Percentiles rank a stretch among this genome's conserved stretches.
These are phyloP conservation scores for Coenonympha arcania DNA, from an alignment of 2,888 invertebrate genomes.

Conservation along the genomic window DNA sequence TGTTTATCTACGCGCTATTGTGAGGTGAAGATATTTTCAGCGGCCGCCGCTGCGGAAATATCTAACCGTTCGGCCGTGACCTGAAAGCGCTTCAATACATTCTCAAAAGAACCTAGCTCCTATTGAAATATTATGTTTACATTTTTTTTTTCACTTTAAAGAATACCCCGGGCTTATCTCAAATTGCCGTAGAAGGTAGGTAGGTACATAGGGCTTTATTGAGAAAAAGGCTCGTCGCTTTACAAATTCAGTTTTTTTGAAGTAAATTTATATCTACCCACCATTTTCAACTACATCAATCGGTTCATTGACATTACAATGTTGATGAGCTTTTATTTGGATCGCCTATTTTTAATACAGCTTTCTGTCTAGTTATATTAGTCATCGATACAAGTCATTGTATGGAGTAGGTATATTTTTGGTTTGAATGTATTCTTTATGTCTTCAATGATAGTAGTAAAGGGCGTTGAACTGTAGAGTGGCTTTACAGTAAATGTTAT, in stretches of 20 bases:
- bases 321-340: not conserved
- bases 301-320: slow-evolving; percentile 9
- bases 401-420: not conserved
- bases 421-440: not conserved
- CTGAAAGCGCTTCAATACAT: slow-evolving; percentile 27
- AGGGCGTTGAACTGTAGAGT: slow-evolving; percentile 11
- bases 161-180: not conserved
- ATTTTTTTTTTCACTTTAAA: slow-evolving; percentile 8
- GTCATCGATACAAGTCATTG: not conserved
- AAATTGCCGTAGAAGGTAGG: not conserved
- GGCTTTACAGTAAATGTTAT: slow-evolving; percentile 2
- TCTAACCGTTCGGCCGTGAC: slow-evolving; percentile 48
- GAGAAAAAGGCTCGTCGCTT: too few relatives aligned
- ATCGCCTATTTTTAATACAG: not conserved
- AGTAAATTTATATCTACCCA: too few relatives aligned
- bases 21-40: slow-evolving; percentile 39
- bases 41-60: slow-evolving; percentile 36
- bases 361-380: not conserved
- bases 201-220: too few relatives aligned
- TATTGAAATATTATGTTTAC: slow-evolving; percentile 7
- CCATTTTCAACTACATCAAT: too few relatives aligned
- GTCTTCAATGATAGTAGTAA: not conserved
- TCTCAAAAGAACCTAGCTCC: not conserved
- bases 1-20: slow-evolving; percentile 9
- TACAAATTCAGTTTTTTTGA: too few relatives aligned